A percentile compares a stretch with the other conserved stretches of the same genome.
These are phyloP conservation scores for Poicephalus gulielmi DNA, from an alignment of 2,113 vertebrate species.

Conservation along the genomic window DNA sequence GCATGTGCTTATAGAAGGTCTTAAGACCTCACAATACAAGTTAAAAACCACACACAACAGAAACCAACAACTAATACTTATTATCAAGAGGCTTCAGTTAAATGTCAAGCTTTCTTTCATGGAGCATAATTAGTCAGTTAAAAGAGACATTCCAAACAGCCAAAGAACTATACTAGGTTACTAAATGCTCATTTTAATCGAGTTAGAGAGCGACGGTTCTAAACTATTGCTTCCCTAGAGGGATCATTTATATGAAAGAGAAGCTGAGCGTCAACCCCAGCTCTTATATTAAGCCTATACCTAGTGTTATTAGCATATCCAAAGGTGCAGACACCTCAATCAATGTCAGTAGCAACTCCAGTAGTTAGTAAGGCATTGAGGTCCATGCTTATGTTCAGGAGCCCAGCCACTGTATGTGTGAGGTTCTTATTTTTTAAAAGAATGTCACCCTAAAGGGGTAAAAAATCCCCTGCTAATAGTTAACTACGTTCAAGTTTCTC, in stretches of 20 bases:
- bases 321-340: not conserved
- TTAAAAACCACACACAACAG: not conserved
- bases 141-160: not conserved
- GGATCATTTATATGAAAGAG: not conserved
- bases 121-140: not conserved
- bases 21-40: not conserved
- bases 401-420: not conserved
- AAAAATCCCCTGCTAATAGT: not conserved
- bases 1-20: not conserved
- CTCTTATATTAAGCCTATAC: not conserved
- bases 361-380: not conserved
- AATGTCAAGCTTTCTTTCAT: not conserved
- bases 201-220: not conserved
- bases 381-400: not conserved
- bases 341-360: not conserved
- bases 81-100: not conserved
- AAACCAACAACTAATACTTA: not conserved
- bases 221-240: not conserved
- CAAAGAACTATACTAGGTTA: not conserved
- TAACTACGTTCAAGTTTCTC: not conserved
- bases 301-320: not conserved
- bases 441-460: not conserved
- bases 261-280: not conserved
- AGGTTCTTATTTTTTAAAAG: not conserved
- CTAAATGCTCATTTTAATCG: not conserved